Percentiles rank a stretch among this genome's conserved stretches.
These are phyloP conservation scores for Anarhynchus alexandrinus DNA, from an alignment of 2,113 vertebrate genomes.

Conservation along the genomic window DNA sequence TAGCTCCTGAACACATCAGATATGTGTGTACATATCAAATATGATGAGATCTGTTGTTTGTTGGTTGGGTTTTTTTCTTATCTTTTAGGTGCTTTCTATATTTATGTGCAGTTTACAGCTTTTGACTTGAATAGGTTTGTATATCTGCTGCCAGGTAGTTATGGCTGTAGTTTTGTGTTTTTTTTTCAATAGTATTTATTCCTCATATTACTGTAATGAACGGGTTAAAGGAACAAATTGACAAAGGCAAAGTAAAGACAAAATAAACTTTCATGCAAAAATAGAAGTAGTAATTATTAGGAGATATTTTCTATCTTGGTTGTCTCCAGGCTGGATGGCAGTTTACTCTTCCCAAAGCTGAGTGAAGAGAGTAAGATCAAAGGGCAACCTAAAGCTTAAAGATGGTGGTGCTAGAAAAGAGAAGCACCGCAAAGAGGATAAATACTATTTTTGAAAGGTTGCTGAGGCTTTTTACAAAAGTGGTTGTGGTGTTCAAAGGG, in stretches of 20 bases:
- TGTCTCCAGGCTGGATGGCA: neutral
- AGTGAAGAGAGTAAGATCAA: neutral
- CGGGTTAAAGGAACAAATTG: neutral
- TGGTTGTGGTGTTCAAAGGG: neutral
- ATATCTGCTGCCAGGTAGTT: neutral
- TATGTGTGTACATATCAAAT: too few species aligned
- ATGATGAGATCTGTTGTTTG: neutral
- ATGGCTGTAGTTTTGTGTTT: fast-evolving
- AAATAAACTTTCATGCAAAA: neutral
- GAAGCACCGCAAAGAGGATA: neutral
- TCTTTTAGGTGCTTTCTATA: neutral
- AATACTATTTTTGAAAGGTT: neutral
- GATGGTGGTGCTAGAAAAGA: neutral
- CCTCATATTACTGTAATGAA: neutral
- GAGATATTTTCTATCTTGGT: neutral
- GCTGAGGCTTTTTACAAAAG: neutral
- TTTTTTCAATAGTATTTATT: neutral
- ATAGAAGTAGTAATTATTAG: neutral
- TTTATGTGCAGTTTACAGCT: neutral
- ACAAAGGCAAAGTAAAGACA: neutral
- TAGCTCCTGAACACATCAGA: neutral
- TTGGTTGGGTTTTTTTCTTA: neutral
- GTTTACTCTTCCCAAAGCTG: neutral
- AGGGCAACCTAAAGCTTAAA: neutral
- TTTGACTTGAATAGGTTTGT: neutral